Evolutionary conservation across 2,888 invertebrate species (phyloP).

Genomic region (Callinectes sapidus): DNA sequence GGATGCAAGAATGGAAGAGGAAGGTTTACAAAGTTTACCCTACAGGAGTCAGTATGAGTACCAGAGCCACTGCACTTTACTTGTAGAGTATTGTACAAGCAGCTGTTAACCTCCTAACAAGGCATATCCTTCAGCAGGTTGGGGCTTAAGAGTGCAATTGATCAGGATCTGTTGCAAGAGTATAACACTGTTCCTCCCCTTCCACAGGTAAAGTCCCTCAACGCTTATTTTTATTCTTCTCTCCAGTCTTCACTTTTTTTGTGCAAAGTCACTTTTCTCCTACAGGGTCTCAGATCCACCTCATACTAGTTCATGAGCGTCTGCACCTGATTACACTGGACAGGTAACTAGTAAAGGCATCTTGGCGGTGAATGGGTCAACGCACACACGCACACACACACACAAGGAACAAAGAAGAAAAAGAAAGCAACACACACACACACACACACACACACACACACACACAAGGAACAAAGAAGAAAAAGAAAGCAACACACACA

Average conservation of each 20-base stretch:
- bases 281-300: not conserved
- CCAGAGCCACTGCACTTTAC: constrained; percentile 7
- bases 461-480: no score
- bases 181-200: not conserved
- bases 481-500: no score
- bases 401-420: no score
- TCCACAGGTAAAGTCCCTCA: constrained; percentile 2
- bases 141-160: not conserved
- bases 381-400: constrained; percentile 10
- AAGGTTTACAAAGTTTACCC: not conserved
- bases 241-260: not conserved
- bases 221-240: not conserved
- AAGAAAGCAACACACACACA: no score
- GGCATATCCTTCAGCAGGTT: constrained; percentile 24
- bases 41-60: not conserved
- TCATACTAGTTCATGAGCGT: not conserved
- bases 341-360: not conserved
- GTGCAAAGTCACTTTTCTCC: not conserved
- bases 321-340: not conserved
- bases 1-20: not conserved
- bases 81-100: constrained; percentile 13
- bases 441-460: no score
- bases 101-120: constrained; percentile 23
- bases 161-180: constrained; percentile 19
- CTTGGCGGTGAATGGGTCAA: not conserved